Base-by-base conservation (phyloP, 2,113 vertebrate genomes). In the Poeciliopsis occidentalis region DNA sequence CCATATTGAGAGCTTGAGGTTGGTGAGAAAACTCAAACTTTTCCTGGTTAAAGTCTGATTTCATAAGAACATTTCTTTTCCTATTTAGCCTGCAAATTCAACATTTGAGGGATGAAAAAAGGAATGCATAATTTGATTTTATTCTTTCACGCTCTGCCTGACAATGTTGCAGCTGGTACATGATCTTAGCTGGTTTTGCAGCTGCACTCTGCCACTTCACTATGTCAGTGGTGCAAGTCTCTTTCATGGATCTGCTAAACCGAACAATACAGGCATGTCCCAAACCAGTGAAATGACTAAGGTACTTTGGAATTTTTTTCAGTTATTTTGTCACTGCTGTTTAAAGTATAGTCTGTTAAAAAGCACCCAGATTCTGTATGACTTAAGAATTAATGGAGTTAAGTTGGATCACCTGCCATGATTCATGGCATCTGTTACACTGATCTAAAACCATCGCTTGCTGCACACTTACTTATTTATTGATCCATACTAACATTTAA, bases 391-490 rank as follows among this genome's bases (percentile, higher is more conserved):
- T 84, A 85, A 78, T 79, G 29, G 76, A 86, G 85, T 90, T 86
- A 80, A 88, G 91, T 81, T 62, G 41, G 71, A 86, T 84, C 82
- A 82, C 83, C 84, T 89, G 85, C 72, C 75, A 78, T 74, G 64
- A 67, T 80, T 67, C 60, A 39, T 78, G 67, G 34, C 34, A 11
- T 11, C 34, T 37, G 10, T 37, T 64, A 31, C 47, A 12, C n/a
- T 79, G 62, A 73, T 82, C 64, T 39, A 47, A 76, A 76, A 64
- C 82, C 69, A 34, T 47, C 39, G 4, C 39, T 15, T 41, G 13
- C 13, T 41, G 39, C 39, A 41, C 13, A 15, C 39, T 41, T 15
- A 41, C 39, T 4, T 3, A 41, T 41, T 41, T 41, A 15, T 41
- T 41, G 13, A 41, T 4, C 39, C 3, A 15, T 15, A 41, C 1